Evolutionary conservation across 2,797 vertebrate genomes (phyloP), one percentile per base, ranked within the genome.

Genomic region (Psittacula echo): DNA sequence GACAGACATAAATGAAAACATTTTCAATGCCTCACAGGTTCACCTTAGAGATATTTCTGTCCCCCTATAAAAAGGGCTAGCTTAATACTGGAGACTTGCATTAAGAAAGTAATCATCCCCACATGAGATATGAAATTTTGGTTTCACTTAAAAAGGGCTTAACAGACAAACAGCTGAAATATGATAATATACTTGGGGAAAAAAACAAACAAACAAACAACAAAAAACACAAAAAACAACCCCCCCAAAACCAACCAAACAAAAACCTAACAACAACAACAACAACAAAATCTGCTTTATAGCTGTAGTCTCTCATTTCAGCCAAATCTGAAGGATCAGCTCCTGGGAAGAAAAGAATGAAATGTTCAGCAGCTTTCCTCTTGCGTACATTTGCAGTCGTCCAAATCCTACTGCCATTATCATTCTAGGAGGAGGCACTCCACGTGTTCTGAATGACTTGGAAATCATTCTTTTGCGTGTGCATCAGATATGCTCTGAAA

Each of bases 361-460:
- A 20, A 24, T 3, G 1, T 45, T 64, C 48, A 37, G 39, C 48
- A 78, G 77, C 61, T 29, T 56, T 84, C 39, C 47, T 42, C 44
- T 41, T 67, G 44, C 4, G 2, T 48, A 34, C 18, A 42, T 30
- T 30, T 27, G 4, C 44, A n/a, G 78, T 5, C 45, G 2, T 32
- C 44, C 60, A 13, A 21, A 34, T 22, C 19, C 2, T 0, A 8
- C 4, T 4, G 5, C 58, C 29, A 44, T 70, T 7, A 56, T 9
- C 30, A 47, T 72, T 58, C 53, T 18, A 47, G 50, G n/a, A 58
- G 66, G 27, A 4, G 39, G 11, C 30, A 20, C 17, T 30, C 7
- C 47, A 48, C 0, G 0, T 37, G 56, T 37, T 66, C 64, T 1
- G 1, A 61, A 19, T 7, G 56, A 70, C 82, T 45, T 11, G 58